Evolutionary conservation across 2,113 vertebrate genomes (phyloP).

Genomic region (Plectropomus leopardus): DNA sequence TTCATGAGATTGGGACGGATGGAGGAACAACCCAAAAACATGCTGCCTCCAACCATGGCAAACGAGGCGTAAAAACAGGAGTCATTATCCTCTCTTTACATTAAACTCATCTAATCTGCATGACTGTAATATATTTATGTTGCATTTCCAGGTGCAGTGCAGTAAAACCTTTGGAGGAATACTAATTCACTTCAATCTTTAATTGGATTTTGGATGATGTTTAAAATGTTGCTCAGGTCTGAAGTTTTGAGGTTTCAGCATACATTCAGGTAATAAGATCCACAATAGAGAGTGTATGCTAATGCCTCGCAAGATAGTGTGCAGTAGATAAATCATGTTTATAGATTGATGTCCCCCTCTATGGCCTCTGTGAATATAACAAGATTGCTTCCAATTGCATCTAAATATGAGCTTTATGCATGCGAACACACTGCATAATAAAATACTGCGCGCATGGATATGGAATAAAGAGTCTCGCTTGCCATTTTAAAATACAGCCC

Average conservation of each 20-base stretch:
- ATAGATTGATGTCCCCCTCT: constrained; percentile 71
- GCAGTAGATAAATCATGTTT: constrained; percentile 76
- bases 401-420: constrained; percentile 71
- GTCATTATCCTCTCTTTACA: not conserved
- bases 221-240: constrained; percentile 63
- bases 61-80: too few relatives aligned
- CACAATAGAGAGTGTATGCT: constrained; percentile 58
- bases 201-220: constrained; percentile 29
- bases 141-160: constrained; percentile 9
- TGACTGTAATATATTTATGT: not conserved
- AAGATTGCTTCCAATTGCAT: constrained; percentile 73
- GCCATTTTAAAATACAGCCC: constrained; percentile 53
- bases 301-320: constrained; percentile 60
- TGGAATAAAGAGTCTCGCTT: constrained; percentile 58
- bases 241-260: constrained; percentile 33
- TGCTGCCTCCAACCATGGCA: too few relatives aligned
- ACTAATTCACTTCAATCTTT: constrained; percentile 11
- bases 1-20: too few relatives aligned
- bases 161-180: constrained; percentile 16
- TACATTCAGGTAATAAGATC: constrained; percentile 67
- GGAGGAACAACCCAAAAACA: too few relatives aligned
- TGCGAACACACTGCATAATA: constrained; percentile 65
- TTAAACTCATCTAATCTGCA: not conserved
- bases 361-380: constrained; percentile 67
- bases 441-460: constrained; percentile 37